Conservation (phyloP, 1,140 invertebrate species). For the Carposina sasakii region DNA sequence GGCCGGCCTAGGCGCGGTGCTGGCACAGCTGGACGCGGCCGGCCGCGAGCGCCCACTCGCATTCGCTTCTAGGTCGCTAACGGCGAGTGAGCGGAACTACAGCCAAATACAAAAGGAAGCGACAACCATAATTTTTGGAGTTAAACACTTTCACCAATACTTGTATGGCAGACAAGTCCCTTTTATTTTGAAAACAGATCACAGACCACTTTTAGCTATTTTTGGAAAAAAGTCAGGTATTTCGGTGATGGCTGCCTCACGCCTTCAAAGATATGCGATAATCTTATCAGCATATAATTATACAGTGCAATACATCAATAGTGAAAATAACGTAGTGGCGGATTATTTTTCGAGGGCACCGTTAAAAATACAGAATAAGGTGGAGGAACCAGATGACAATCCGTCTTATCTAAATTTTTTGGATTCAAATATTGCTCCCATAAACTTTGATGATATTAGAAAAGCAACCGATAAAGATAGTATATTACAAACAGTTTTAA, state of each 20-base stretch:
- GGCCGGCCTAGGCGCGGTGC: neutral
- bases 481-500: neutral
- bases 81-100: constrained; percentile 8
- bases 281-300: constrained; percentile 41
- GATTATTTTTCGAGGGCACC: constrained; percentile 20
- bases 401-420: neutral
- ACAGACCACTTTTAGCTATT: neutral
- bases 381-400: neutral
- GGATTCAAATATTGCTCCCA: neutral
- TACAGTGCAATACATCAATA: constrained; percentile 31
- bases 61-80: neutral
- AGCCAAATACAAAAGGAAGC: constrained; percentile 1
- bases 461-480: neutral
- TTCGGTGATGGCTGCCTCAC: constrained; percentile 16
- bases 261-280: constrained; percentile 39
- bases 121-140: neutral
- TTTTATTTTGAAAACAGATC: constrained; percentile 2
- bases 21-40: neutral
- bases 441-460: neutral
- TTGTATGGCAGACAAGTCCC: neutral
- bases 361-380: constrained; percentile 24
- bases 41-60: neutral
- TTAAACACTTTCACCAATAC: neutral
- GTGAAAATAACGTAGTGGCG: constrained; percentile 28
- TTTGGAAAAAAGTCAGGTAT: constrained; percentile 15